phyloP scores from a whole-genome alignment of 2,797 vertebrate genomes.

The Arctocebus calabarensis region DNA sequence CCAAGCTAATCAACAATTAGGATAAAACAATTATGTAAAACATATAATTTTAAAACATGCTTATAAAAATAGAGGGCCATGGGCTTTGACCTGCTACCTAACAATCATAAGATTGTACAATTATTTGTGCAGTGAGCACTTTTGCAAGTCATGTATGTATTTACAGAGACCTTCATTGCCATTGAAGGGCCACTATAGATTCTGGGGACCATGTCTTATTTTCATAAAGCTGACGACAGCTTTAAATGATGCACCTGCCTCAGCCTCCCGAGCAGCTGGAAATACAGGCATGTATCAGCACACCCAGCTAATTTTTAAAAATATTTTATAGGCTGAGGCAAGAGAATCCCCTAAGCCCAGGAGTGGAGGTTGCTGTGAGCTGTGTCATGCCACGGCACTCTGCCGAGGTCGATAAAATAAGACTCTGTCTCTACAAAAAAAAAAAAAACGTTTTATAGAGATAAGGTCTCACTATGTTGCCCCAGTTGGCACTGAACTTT shows the following conservation, averaged over 20 bases:
- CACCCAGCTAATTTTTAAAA: not conserved
- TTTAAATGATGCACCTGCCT: not conserved
- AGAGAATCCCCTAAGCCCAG: too few relatives aligned
- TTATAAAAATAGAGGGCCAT: not conserved
- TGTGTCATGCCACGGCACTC: too few relatives aligned
- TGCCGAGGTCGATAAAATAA: too few relatives aligned
- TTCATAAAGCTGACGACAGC: not conserved
- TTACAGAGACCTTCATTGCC: not conserved
- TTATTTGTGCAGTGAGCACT: not conserved
- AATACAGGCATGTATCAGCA: not conserved
- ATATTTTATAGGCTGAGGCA: not conserved
- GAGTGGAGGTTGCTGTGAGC: too few relatives aligned
- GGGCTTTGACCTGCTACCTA: not conserved
- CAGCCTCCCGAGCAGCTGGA: not conserved
- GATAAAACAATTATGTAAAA: not conserved
- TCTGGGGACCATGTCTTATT: not conserved
- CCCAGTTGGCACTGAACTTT: not conserved
- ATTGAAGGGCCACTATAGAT: not conserved
- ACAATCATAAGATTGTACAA: not conserved
- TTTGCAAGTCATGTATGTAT: not conserved
- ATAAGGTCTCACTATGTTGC: not conserved
- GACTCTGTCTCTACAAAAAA: too few relatives aligned
- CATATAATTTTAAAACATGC: not conserved
- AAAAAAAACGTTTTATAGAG: not conserved
- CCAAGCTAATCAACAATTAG: not conserved